A percentile compares a stretch with the other conserved stretches of the same genome.
Evolutionary conservation across 2,797 vertebrate species (phyloP).

Genomic region (Nothura maculosa): DNA sequence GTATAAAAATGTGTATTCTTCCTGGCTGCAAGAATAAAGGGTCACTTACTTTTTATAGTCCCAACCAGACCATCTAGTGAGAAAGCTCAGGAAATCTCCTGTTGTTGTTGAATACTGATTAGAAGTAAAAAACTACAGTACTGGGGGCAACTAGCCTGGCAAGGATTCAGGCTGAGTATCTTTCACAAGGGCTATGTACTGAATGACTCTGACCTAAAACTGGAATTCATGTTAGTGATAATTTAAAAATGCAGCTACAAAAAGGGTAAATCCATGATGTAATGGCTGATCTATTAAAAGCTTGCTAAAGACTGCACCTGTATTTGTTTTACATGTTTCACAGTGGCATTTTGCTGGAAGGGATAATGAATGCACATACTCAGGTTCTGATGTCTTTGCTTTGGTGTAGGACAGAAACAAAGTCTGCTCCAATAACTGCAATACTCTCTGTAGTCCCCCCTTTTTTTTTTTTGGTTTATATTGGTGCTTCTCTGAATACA

Average conservation of each 20-base stretch:
- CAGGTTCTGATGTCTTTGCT: neutral
- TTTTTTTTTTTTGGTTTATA: neutral
- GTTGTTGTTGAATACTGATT: conserved; percentile 11
- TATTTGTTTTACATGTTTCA: neutral
- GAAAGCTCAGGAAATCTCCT: neutral
- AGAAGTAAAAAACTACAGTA: neutral
- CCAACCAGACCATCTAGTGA: neutral
- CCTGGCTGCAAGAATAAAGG: neutral
- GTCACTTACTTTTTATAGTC: neutral
- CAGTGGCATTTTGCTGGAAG: neutral
- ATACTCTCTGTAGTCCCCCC: neutral
- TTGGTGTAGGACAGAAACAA: neutral
- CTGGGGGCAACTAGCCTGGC: neutral
- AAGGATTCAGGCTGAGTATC: neutral
- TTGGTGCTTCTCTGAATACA: neutral
- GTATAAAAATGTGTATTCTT: neutral
- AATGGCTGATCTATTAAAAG: neutral
- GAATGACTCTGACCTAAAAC: neutral
- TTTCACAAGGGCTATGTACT: neutral
- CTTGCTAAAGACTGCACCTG: neutral
- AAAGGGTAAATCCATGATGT: neutral
- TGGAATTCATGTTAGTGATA: neutral
- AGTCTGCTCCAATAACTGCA: neutral
- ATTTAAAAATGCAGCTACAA: neutral
- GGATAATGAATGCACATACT: neutral